Evolutionary conservation across 2,113 vertebrate species (phyloP).

Genomic region (Ammospiza nelsoni): DNA sequence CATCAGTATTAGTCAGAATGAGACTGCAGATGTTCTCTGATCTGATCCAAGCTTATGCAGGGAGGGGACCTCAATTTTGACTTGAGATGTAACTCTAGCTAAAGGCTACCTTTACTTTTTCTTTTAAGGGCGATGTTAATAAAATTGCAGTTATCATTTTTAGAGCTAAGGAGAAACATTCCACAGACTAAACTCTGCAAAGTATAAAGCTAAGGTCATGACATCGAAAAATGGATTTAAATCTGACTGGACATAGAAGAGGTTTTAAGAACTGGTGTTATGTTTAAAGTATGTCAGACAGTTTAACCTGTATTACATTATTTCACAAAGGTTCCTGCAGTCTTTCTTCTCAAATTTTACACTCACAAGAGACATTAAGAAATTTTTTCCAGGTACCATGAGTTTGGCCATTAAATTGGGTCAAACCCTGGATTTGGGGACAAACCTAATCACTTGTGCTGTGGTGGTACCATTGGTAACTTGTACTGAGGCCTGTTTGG

Average conservation of each 20-base stretch:
- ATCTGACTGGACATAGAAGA: neutral
- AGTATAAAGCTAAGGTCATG: neutral
- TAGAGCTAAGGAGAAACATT: neutral
- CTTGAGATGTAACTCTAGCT: neutral
- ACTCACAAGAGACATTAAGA: neutral
- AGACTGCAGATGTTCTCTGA: neutral
- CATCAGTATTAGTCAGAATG: neutral
- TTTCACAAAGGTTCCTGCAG: neutral
- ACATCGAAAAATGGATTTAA: neutral
- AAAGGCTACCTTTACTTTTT: neutral
- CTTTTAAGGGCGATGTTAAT: neutral
- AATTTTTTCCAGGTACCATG: neutral
- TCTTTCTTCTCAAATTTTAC: neutral
- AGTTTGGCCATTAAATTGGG: neutral
- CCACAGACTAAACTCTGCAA: neutral
- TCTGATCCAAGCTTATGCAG: neutral
- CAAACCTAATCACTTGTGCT: neutral
- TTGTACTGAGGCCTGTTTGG: neutral
- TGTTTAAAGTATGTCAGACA: rapidly evolving
- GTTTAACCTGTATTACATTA: neutral
- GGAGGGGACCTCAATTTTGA: neutral
- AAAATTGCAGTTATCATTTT: rapidly evolving
- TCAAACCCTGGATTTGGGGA: neutral
- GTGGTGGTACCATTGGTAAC: neutral
- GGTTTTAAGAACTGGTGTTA: neutral